Conservation (phyloP, 2,888 invertebrate genomes). For the Patella depressa region DNA sequence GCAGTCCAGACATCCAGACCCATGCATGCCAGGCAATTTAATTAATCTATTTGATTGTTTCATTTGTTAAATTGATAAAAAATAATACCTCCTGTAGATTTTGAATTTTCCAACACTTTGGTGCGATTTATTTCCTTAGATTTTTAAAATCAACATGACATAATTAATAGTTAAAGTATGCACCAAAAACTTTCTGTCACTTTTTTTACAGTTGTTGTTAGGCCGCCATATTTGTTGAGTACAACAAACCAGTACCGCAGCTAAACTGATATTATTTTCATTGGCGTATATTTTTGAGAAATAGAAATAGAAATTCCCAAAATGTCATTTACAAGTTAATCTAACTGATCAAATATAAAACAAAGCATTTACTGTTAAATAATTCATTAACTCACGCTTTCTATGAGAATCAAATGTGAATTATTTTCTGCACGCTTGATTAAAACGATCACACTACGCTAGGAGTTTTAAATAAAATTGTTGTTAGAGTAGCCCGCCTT, state of each 20-base stretch:
- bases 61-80: not conserved
- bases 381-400: no score
- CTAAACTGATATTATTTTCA: not conserved
- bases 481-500: no score
- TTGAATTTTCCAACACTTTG: no score
- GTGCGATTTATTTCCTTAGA: slow-evolving; percentile 4
- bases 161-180: not conserved
- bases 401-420: no score
- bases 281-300: no score
- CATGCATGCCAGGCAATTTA: not conserved
- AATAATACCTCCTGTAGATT: not conserved
- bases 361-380: no score
- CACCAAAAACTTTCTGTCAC: not conserved
- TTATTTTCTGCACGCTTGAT: no score
- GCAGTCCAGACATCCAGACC: not conserved
- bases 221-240: slow-evolving; percentile 56
- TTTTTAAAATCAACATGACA: not conserved
- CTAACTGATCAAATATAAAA: no score
- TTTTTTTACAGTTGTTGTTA: slow-evolving; percentile 49
- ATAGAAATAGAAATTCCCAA: no score
- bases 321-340: no score
- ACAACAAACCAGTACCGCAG: slow-evolving; percentile 29
- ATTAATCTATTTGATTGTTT: not conserved
- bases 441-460: no score
- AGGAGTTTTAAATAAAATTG: no score